phyloP scores from a whole-genome alignment of 2,888 invertebrate species.

The Zootermopsis nevadensis region DNA sequence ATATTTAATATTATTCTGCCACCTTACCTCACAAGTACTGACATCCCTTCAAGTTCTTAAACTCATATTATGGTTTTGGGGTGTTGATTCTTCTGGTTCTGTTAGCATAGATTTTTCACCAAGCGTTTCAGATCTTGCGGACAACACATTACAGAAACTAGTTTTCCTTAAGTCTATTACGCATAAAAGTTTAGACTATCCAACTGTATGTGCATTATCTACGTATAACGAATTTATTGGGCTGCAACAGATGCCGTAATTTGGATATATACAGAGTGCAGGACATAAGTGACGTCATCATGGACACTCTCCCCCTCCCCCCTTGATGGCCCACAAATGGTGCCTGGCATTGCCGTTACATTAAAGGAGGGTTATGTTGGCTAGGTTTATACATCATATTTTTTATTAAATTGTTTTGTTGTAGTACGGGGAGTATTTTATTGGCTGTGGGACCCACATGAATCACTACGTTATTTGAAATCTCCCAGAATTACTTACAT shows the following conservation, averaged over 20 bases:
- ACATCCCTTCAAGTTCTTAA: too few species aligned
- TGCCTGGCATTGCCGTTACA: background rate
- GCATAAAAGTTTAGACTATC: too few species aligned
- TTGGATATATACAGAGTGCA: background rate
- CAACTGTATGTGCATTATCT: background rate
- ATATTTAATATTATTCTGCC: too few species aligned
- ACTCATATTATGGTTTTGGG: too few species aligned
- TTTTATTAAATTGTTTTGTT: slow-evolving; percentile 32
- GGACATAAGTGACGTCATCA: slow-evolving; percentile 25
- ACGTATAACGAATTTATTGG: background rate
- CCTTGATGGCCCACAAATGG: slow-evolving; percentile 24
- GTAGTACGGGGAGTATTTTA: slow-evolving; percentile 9
- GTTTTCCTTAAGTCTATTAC: too few species aligned
- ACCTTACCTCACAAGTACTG: too few species aligned
- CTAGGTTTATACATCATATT: slow-evolving; percentile 15
- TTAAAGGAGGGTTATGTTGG: background rate
- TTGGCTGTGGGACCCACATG: slow-evolving; percentile 25
- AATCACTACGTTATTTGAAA: slow-evolving; percentile 21
- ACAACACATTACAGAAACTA: too few species aligned
- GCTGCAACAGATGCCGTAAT: background rate
- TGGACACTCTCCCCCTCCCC: background rate
- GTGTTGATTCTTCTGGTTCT: too few species aligned
- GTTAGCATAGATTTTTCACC: too few species aligned
- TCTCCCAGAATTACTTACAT: background rate
- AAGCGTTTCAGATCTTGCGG: too few species aligned